Evolutionary conservation across 2,888 invertebrate species (phyloP), one percentile per base, ranked within the genome.

Genomic region (Bursaphelenchus okinawaensis): DNA sequence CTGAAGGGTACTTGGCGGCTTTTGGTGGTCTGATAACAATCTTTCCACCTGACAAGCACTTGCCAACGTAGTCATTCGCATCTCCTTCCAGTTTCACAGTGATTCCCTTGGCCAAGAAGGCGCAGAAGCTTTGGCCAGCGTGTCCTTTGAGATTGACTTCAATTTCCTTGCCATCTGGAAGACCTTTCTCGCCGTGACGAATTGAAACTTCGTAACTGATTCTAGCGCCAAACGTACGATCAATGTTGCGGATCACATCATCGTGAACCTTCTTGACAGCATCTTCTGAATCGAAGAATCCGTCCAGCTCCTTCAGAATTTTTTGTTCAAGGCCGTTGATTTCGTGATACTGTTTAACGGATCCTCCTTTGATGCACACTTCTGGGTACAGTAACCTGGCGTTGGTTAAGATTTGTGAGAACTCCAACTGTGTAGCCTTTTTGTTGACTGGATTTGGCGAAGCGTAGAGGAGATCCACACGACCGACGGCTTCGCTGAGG

Each of bases 91-190:
- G 86, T 0, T 89, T 91, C 4, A 94, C 90, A 62, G 89, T 89
- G 63, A 96, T 88, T 24, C 98, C 98, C 72, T 89, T 90, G 0
- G 90, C 89, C 77, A 98, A 86, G 86, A 98, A 98, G 7, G 96
- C 96, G 84, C 96, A 92, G 87, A 98, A 98, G 83, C 95, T 96
- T 87, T 98, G 98, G 12, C 98, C 98, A 9, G 95, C 98, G 2
- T 94, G 93, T 19, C 98, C 98, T 55, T 86, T 89, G 72, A 96
- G 86, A 50, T 87, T 87, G 63, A 98, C 90, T 79, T 90, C 88
- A 70, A 95, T 90, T 88, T 73, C 72, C 7, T 75, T 73, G 12
- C 71, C 71, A 22, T 70, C 68, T 8, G 73, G 67, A 8, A 82
- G 68, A 23, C 81, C 83, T 0, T 62, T 65, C 58, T 82, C 79